A percentile compares a stretch with the other conserved stretches of the same genome.
phyloP scores from a whole-genome alignment of 2,113 vertebrate genomes.

The Seriola quinqueradiata region DNA sequence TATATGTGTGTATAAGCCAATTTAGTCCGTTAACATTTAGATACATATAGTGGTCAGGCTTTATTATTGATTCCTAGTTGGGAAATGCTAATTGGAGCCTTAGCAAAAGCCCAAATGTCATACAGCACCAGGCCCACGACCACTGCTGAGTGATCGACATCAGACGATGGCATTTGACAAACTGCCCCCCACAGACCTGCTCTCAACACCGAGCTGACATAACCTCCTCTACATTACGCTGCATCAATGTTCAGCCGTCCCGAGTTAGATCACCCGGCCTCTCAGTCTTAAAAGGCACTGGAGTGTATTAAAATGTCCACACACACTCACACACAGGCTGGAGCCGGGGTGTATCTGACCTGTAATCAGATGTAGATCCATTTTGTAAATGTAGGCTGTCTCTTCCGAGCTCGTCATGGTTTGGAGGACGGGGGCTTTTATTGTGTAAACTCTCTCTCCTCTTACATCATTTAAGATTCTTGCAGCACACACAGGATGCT shows the following conservation, averaged over 20 bases:
- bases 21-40: neutral
- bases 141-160: neutral
- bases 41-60: no score
- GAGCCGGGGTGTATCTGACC: neutral
- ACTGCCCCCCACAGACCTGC: neutral
- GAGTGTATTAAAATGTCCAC: neutral
- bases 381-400: conserved; percentile 28
- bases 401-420: neutral
- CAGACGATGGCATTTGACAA: neutral
- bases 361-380: conserved; percentile 34
- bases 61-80: neutral
- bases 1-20: neutral
- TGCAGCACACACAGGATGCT: conserved; percentile 8
- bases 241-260: neutral
- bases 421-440: neutral
- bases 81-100: neutral
- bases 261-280: conserved; percentile 19
- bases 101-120: neutral
- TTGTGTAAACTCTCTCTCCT: conserved; percentile 20
- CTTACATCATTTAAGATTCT: conserved; percentile 39
- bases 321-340: neutral
- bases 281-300: conserved; percentile 15
- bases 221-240: neutral
- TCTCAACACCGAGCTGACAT: conserved; percentile 17
- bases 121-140: neutral